A percentile compares a stretch with the other conserved stretches of the same genome.
Conservation (phyloP, 2,888 invertebrate genomes). For the Lamellibrachia columna region DNA sequence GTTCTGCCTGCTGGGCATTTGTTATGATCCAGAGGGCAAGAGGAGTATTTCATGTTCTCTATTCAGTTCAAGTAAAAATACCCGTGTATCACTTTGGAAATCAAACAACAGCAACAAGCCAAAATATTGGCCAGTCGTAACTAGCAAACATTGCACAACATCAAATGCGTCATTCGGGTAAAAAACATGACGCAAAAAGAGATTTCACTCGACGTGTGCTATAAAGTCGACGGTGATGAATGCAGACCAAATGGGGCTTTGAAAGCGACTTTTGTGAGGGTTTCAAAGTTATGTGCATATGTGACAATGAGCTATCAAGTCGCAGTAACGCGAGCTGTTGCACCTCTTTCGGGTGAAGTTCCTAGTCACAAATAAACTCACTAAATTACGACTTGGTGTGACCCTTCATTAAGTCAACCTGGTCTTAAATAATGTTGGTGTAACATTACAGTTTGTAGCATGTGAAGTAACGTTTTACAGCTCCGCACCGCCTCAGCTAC, state of each 20-base stretch:
- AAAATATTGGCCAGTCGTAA: neutral
- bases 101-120: neutral
- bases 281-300: slow-evolving; percentile 9
- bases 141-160: slow-evolving; percentile 9
- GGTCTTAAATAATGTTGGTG: neutral
- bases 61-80: neutral
- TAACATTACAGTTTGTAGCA: neutral
- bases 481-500: neutral
- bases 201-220: neutral
- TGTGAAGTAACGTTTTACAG: neutral
- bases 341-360: neutral
- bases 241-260: neutral
- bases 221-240: neutral
- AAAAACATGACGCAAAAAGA: neutral
- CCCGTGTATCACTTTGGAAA: neutral
- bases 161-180: neutral
- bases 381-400: neutral
- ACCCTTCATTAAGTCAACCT: neutral
- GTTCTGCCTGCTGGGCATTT: neutral
- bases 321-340: neutral
- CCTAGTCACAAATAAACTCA: neutral
- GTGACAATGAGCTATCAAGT: neutral
- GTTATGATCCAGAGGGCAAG: neutral
- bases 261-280: slow-evolving; percentile 5
- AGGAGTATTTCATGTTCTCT: neutral